phyloP scores from a whole-genome alignment of 64 coral and sea anemone species.

The Hydrozoanthus tunicans region DNA sequence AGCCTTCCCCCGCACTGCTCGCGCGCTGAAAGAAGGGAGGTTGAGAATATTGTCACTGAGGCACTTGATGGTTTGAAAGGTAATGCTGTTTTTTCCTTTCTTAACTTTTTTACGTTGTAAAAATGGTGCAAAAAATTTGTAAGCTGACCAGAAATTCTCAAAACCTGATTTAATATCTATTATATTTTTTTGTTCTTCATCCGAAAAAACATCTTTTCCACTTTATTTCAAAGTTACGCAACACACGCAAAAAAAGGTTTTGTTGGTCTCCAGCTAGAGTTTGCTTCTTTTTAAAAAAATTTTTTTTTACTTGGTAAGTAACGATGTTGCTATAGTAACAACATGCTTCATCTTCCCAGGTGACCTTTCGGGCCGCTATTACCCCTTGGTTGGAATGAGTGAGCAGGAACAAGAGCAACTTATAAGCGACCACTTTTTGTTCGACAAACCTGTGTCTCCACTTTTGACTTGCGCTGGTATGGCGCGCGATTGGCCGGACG shows the following conservation, averaged over 20 bases:
- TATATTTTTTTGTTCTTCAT: too few species aligned
- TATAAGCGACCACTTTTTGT: constrained; percentile 96
- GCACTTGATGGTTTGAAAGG: constrained; percentile 87
- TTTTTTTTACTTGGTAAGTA: not conserved
- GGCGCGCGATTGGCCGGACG: constrained; percentile 99
- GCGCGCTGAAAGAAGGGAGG: constrained; percentile 90
- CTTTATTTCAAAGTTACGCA: too few species aligned
- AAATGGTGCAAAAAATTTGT: not conserved
- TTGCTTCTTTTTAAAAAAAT: not conserved
- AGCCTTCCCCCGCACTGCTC: constrained; percentile 86
- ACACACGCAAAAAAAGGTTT: too few species aligned
- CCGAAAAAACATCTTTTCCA: too few species aligned
- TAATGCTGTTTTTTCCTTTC: not conserved
- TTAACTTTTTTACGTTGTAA: not conserved
- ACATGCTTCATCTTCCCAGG: constrained; percentile 40
- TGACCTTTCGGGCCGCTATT: constrained; percentile 86
- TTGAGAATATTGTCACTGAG: constrained; percentile 86
- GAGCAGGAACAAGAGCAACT: constrained; percentile 91
- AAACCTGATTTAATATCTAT: not conserved
- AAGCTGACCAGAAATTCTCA: not conserved
- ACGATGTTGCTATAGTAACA: not conserved
- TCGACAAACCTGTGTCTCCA: constrained; percentile 98
- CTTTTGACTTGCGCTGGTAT: constrained; percentile 98
- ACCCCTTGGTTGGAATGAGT: constrained; percentile 95
- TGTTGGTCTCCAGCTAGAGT: not conserved